Evolutionary conservation across 2,888 invertebrate species (phyloP), one percentile per base, ranked within the genome.

Genomic region (Steinernema scapterisci): DNA sequence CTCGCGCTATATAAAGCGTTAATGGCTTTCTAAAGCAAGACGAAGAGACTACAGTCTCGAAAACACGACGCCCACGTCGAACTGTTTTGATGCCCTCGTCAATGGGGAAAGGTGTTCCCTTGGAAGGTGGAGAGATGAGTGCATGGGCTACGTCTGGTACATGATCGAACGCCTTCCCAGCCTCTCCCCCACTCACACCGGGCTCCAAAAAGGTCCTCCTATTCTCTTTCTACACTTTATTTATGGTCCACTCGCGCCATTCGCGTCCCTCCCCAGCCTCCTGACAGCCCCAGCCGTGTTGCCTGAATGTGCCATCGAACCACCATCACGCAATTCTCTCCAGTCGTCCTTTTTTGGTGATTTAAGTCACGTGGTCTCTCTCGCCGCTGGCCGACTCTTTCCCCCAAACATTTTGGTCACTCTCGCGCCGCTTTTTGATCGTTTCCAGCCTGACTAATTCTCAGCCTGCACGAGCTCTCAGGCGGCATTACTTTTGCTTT

Each of bases 161-260:
- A 16, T 63, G 63, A 63, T 27, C 27, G 63, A 63, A 31, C 27
- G 63, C 16, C 3, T 31, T 38, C 38, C 27, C 16, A 54, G 11
- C 16, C 16, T 44, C 16, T 7, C 7, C 16, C 45, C 45, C 16
- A 44, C 54, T 21, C 23, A 21, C 25, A 9, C 63, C 13, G 38
- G 25, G 5, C 27, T 63, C 63, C 27, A 63, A 63, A 63, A 63
- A 31, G 19, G 31, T 63, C 16, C 27, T 63, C 31, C 19, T 48
- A 19, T 11, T 31, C 16, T 31, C 3, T 16, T 31, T 16, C 19
- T 38, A 38, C 38, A 38, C 3, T 38, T 38, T 38, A 38, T 63
- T 63, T 63, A 63, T 63, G 63, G 63, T 63, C 31, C 63, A 13
- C 63, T 63, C 63, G 63, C 63, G 63, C 63, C 63, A 63, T 16